Conservation (phyloP, 2,113 vertebrate species). For the Phainopepla nitens region DNA sequence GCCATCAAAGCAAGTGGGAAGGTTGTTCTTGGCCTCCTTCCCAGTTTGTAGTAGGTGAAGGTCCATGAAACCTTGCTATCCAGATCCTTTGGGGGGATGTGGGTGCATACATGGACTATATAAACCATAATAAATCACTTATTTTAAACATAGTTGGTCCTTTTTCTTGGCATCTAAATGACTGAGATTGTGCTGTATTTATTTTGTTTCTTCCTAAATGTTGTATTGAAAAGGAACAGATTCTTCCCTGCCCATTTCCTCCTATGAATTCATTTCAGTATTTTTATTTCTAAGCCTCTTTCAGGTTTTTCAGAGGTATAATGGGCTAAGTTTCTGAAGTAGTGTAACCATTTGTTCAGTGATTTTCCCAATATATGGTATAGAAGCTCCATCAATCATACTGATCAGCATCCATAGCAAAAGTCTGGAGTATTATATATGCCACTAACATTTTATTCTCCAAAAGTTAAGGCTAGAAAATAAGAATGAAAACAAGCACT, state of each 20-base stretch:
- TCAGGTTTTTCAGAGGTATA: neutral
- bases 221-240: slow-evolving; percentile 23
- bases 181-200: slow-evolving; percentile 9
- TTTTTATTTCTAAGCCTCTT: slow-evolving; percentile 29
- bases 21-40: slow-evolving; percentile 55
- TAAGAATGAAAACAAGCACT: neutral
- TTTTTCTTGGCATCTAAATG: slow-evolving; percentile 38
- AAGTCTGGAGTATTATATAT: neutral
- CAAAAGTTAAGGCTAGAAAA: neutral
- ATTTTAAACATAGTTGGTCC: slow-evolving; percentile 31
- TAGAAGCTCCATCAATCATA: neutral
- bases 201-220: slow-evolving; percentile 25
- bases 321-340: neutral
- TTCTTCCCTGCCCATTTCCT: slow-evolving; percentile 4
- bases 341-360: neutral
- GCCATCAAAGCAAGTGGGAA: slow-evolving; percentile 36
- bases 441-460: neutral
- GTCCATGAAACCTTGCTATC: slow-evolving; percentile 30
- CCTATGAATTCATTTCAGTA: neutral
- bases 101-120: neutral
- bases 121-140: slow-evolving; percentile 42
- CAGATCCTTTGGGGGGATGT: slow-evolving; percentile 2
- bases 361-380: neutral
- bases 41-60: slow-evolving; percentile 28
- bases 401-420: neutral